Base-by-base conservation (phyloP, 2,113 vertebrate species). In the Fulica atra region DNA sequence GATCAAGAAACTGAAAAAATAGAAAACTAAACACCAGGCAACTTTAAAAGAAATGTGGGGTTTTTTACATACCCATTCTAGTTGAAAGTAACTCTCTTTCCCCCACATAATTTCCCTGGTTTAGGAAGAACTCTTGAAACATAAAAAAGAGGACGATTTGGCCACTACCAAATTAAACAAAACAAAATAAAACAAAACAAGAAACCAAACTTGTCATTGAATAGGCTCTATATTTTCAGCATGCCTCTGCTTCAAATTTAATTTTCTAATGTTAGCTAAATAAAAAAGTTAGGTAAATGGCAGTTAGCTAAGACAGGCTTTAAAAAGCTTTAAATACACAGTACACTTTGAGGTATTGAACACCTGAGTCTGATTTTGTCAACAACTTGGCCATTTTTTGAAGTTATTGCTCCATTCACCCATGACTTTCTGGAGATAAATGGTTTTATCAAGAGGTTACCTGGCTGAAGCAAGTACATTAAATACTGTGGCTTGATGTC, bases 351-450 rank as follows among this genome's bases (percentile, higher is more conserved):
- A 60, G 10, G 20, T 88, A 36, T 40, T 80, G 33, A 92, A 48
- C 5, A 51, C 17, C 4, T 69, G 16, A 84, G 29, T 77, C 29
- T 69, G 35, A 28, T 56, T 72, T 79, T 51, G 17, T 25, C 28
- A 54, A 36, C 4, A 74, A 19, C 6, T 70, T 2, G 0, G 3
- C 2, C 3, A 29, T 60, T 82, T 54, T 81, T 64, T 13, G 7
- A 87, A 60, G 17, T 16, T 71, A 51, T 44, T 72, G 1, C 18
- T 85, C 10, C 6, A 51, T 60, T 82, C 20, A 14, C 9, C 24
- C 31, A 33, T 42, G 35, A 65, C 8, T 81, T 80, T 61, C 44
- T 88, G 48, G 15, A 81, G 66, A 48, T 2, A 74, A 94, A 78
- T 44, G 17, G 1, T 57, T 91, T 79, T 51, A 42, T n/a, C 23